phyloP scores from a whole-genome alignment of 2,113 vertebrate species.

The Sceloporus tristichus region DNA sequence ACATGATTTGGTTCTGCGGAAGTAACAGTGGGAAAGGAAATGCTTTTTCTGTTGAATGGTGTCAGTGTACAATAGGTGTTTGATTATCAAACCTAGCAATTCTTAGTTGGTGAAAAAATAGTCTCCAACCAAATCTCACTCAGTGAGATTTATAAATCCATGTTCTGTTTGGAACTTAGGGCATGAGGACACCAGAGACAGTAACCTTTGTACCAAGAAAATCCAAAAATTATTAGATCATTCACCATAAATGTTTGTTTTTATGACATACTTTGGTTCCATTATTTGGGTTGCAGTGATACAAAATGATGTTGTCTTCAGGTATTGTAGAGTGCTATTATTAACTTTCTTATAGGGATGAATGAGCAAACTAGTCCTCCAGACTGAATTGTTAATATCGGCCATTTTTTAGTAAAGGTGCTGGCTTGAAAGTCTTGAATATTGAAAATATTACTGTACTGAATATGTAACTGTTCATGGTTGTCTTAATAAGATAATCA shows the following conservation, averaged over 20 bases:
- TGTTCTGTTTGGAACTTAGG: neutral
- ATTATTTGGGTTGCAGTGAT: neutral
- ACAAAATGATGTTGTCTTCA: neutral
- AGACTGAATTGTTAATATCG: neutral
- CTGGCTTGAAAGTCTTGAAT: neutral
- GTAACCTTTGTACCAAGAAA: neutral
- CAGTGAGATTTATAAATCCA: neutral
- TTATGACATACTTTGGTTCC: neutral
- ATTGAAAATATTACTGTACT: neutral
- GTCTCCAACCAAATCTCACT: no score
- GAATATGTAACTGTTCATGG: neutral
- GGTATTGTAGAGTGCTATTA: neutral
- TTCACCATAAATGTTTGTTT: neutral
- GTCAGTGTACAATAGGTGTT: no score
- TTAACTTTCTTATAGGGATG: neutral
- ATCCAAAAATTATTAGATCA: neutral
- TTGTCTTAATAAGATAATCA: neutral
- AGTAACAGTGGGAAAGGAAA: no score
- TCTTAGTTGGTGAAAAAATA: no score
- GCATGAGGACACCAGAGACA: neutral
- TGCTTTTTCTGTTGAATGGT: no score
- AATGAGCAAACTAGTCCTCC: neutral
- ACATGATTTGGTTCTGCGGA: no score
- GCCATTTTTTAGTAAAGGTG: neutral
- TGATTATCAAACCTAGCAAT: no score